Conservation (phyloP, 1,140 invertebrate genomes). For the Chrysopa pallens region DNA sequence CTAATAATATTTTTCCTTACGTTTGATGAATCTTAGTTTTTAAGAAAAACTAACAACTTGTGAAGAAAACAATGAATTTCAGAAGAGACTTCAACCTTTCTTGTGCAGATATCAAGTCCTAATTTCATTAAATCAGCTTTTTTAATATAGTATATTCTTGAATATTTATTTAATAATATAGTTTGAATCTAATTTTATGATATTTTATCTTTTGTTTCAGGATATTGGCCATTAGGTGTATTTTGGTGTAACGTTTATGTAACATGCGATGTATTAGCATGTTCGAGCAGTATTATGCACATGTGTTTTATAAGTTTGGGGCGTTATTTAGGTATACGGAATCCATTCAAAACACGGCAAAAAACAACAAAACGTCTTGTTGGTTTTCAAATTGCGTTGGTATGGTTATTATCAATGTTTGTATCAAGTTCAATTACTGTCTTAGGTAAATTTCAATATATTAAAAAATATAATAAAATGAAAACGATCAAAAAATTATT, state of each 20-base stretch:
- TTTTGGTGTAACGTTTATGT: constrained; percentile 86
- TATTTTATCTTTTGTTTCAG: constrained; percentile 31
- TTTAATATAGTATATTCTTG: no score
- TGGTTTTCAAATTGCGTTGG: constrained; percentile 63
- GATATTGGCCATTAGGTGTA: constrained; percentile 77
- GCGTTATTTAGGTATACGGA: constrained; percentile 78
- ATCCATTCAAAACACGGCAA: constrained; percentile 67
- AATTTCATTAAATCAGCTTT: no score
- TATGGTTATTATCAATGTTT: constrained; percentile 70
- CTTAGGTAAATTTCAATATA: constrained; percentile 55
- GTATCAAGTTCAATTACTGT: constrained; percentile 78
- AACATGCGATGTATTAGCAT: constrained; percentile 86
- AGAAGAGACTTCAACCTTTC: no score
- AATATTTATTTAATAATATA: no score
- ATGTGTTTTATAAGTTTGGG: constrained; percentile 93
- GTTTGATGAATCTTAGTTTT: no score
- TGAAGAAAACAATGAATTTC: no score
- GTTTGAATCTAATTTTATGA: no score
- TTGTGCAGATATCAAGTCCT: no score
- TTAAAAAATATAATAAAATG: no score
- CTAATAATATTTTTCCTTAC: no score
- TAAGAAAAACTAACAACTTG: no score
- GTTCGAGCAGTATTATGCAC: constrained; percentile 88
- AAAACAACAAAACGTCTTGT: constrained; percentile 59
- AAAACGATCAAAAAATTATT: no score